Percentiles rank a stretch among this genome's conserved stretches.
phyloP scores from a whole-genome alignment of 2,113 vertebrate genomes.

The Bolborhynchus lineola region DNA sequence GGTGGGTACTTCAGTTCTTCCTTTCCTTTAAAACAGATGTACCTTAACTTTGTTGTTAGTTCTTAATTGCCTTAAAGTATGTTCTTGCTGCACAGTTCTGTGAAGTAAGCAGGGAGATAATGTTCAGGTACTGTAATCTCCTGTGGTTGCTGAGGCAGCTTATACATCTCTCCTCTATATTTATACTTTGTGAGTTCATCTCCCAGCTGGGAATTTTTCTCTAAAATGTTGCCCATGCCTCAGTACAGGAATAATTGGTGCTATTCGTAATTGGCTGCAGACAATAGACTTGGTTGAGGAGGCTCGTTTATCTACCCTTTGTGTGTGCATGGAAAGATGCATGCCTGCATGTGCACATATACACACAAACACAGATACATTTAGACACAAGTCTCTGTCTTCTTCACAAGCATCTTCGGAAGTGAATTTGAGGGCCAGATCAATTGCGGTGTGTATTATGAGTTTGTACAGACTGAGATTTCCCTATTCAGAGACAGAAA shows the following conservation, averaged over 20 bases:
- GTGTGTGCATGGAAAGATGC: constrained; percentile 53
- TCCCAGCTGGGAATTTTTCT: background rate
- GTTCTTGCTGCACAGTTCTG: background rate
- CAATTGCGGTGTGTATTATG: background rate
- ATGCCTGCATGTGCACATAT: background rate
- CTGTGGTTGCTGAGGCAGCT: background rate
- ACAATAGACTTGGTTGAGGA: constrained; percentile 16
- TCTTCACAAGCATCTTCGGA: background rate
- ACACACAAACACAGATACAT: background rate
- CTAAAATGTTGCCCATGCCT: background rate
- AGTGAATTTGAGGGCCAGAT: background rate
- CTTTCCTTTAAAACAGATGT: constrained; percentile 53
- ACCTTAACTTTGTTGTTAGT: background rate
- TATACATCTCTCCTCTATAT: background rate
- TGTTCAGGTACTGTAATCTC: constrained; percentile 18
- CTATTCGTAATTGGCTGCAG: constrained; percentile 44
- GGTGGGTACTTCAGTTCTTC: constrained; percentile 90
- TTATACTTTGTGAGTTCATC: background rate
- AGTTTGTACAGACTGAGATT: background rate
- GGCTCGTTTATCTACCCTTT: constrained; percentile 17
- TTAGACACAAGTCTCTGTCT: background rate
- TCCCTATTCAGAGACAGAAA: background rate
- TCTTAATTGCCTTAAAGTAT: constrained; percentile 15
- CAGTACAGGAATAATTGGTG: background rate
- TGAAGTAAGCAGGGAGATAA: background rate